Conservation (phyloP, 2,888 invertebrate species). For the Lasioglossum calceatum region DNA sequence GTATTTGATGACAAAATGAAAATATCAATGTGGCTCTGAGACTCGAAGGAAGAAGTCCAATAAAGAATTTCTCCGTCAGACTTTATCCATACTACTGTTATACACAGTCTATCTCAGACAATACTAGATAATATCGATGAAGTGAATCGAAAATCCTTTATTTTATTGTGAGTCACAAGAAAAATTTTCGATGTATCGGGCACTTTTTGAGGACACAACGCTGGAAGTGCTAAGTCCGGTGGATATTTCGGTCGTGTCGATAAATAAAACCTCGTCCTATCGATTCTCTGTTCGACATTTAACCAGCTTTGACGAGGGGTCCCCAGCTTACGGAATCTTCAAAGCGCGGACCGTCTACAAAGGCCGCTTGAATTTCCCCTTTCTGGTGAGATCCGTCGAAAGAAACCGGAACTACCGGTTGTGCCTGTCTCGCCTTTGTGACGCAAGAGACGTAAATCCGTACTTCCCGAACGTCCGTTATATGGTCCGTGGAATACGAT, state of each 20-base stretch:
- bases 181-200: neutral
- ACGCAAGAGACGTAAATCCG: slow-evolving; percentile 69
- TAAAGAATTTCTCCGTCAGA: neutral
- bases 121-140: neutral
- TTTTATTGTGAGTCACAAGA: neutral
- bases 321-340: slow-evolving; percentile 56
- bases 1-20: neutral
- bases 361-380: slow-evolving; percentile 73
- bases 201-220: neutral
- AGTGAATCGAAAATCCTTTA: neutral
- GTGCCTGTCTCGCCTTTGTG: slow-evolving; percentile 70
- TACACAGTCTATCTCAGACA: neutral
- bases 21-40: too few species aligned
- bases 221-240: slow-evolving; percentile 9
- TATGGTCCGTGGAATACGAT: slow-evolving; percentile 73
- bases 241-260: slow-evolving; percentile 43
- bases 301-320: slow-evolving; percentile 58
- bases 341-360: slow-evolving; percentile 69
- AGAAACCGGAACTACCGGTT: slow-evolving; percentile 72
- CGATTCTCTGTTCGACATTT: slow-evolving; percentile 52
- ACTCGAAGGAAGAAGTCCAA: neutral
- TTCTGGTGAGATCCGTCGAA: slow-evolving; percentile 69
- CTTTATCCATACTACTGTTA: neutral
- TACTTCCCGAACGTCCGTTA: slow-evolving; percentile 70
- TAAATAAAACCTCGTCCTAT: slow-evolving; percentile 57